Percentiles rank a stretch among this genome's conserved stretches.
Evolutionary conservation across 2,888 invertebrate genomes (phyloP).

Genomic region (Cyclophora albipunctata): DNA sequence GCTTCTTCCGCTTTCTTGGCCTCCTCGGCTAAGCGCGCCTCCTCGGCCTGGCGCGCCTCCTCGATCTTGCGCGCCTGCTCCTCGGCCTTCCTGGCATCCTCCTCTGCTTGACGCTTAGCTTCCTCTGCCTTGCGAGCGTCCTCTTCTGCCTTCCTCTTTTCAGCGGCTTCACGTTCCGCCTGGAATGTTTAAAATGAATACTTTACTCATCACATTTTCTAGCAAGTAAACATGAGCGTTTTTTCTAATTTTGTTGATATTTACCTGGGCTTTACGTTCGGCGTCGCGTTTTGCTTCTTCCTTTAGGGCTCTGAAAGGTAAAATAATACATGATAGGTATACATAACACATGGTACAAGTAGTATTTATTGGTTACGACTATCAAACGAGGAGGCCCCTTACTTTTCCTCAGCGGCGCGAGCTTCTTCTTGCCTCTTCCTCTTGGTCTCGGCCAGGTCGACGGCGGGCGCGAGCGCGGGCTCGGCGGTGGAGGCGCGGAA

Average conservation of each 20-base stretch:
- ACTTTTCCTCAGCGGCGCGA: slow-evolving; percentile 78
- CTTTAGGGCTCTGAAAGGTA: slow-evolving; percentile 56
- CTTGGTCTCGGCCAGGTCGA: slow-evolving; percentile 70
- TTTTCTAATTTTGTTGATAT: neutral
- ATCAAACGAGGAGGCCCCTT: slow-evolving; percentile 19
- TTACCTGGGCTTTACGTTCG: slow-evolving; percentile 66
- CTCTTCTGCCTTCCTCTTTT: slow-evolving; percentile 73
- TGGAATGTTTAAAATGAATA: slow-evolving; percentile 11
- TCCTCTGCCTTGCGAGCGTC: slow-evolving; percentile 71
- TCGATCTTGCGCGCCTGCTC: slow-evolving; percentile 63
- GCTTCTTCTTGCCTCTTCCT: slow-evolving; percentile 78
- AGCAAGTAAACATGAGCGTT: no score
- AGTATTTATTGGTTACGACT: no score
- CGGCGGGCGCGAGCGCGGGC: slow-evolving; percentile 63
- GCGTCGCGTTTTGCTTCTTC: slow-evolving; percentile 71
- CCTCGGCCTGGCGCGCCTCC: slow-evolving; percentile 62
- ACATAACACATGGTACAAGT: neutral
- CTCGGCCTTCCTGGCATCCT: slow-evolving; percentile 63
- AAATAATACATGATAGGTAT: neutral
- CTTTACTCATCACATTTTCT: no score
- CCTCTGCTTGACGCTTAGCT: slow-evolving; percentile 65
- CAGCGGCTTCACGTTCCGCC: slow-evolving; percentile 61
- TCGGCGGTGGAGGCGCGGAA: slow-evolving; percentile 72
- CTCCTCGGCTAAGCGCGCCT: slow-evolving; percentile 53
- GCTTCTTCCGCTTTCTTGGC: slow-evolving; percentile 18